Base-by-base conservation (phyloP, 2,113 vertebrate genomes). In the Percina caprodes region DNA sequence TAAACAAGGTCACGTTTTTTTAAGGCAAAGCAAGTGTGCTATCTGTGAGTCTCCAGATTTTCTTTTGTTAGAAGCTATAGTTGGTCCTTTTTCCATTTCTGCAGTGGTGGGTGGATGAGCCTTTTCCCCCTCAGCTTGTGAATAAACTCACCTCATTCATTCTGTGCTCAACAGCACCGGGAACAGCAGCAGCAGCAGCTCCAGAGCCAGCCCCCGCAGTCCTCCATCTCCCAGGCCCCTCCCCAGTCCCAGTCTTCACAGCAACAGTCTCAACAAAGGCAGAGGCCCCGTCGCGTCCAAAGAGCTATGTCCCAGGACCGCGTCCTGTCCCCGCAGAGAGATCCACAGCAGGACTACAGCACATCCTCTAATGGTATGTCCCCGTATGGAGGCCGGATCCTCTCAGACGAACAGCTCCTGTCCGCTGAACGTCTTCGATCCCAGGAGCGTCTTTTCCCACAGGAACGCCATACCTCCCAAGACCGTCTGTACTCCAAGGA, bases 291-390 rank as follows among this genome's bases (percentile, higher is more conserved):
- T 10, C 95, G 97, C 0, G 98, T 98, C 69, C 96, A 99, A 74
- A 93, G 98, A 88, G 98, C 98, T 93, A 99, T 99, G 98, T 99
- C 98, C 68, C 98, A 99, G 92, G 98, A 99, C 92, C 96, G 98
- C 0, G 98, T 98, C 67, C 92, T 99, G 83, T 98, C 97, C 60
- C 97, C 97, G 0, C 93, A 96, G 83, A 95, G 95, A 79, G 90
- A 93, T 78, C 94, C 96, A 55, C 93, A 95, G 0, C 96, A 96
- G 30, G 97, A 98, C 42, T 98, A 97, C 58, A 93, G 94, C 90
- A 82, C 84, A 80, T 96, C 92, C 6, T 94, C 96, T 91, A 0
- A 97, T 90, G 78, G 95, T 85, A 88, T 92, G 74, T 94, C 95
- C 19, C 88, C 90, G 0, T 98, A 97, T 0, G 97, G 96, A 35